These are phyloP conservation scores for Aphis craccivora DNA, from an alignment of 1,140 invertebrate genomes.

Conservation along the genomic window DNA sequence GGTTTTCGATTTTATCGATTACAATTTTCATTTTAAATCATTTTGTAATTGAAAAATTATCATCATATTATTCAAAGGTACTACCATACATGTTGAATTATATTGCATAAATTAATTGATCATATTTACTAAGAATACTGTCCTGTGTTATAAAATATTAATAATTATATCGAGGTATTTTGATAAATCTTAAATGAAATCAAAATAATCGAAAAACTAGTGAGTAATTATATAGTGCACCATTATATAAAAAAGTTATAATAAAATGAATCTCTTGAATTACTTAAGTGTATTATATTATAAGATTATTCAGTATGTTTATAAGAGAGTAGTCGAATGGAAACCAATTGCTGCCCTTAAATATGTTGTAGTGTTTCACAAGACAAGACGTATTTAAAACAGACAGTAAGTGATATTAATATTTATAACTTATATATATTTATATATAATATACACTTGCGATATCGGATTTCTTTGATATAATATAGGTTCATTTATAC, in stretches of 20 bases:
- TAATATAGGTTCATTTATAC: not conserved
- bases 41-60: too few species aligned
- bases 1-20: not conserved
- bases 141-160: not conserved
- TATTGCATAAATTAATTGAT: too few species aligned
- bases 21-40: not conserved
- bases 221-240: not conserved
- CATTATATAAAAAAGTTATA: not conserved
- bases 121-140: not conserved
- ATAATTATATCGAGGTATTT: not conserved
- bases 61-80: too few species aligned
- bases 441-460: not conserved
- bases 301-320: not conserved
- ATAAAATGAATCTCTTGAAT: not conserved
- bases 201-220: not conserved
- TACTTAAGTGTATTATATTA: not conserved
- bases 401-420: not conserved
- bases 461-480: not conserved
- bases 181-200: not conserved
- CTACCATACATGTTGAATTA: too few species aligned
- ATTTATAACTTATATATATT: not conserved
- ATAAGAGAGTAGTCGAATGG: not conserved
- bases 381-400: not conserved
- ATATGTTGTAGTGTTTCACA: not conserved
- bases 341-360: not conserved